Evolutionary conservation across 2,113 vertebrate genomes (phyloP).

Genomic region (Perca fluviatilis): DNA sequence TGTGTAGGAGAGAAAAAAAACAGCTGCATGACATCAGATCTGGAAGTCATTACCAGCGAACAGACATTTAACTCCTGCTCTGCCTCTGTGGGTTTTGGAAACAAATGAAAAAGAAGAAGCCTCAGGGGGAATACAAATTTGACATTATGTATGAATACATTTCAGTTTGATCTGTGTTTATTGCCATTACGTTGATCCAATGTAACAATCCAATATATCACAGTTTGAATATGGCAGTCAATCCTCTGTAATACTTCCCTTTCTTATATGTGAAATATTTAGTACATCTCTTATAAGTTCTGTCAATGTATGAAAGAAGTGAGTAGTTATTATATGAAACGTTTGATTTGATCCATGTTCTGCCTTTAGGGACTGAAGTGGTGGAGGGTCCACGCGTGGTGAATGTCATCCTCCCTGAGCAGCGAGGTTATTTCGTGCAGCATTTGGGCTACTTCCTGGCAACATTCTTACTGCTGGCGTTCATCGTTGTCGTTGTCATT

Average conservation of each 20-base stretch:
- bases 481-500: constrained; percentile 86
- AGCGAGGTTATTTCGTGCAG: constrained; percentile 90
- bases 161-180: constrained; percentile 20
- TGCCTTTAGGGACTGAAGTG: constrained; percentile 82
- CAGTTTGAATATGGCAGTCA: constrained; percentile 5
- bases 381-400: constrained; percentile 87
- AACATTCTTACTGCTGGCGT: constrained; percentile 88
- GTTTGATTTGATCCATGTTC: not conserved
- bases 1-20: constrained; percentile 65
- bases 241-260: not conserved
- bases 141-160: constrained; percentile 10
- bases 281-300: not conserved
- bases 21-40: constrained; percentile 85
- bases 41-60: constrained; percentile 83
- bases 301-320: not conserved
- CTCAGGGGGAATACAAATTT: constrained; percentile 14
- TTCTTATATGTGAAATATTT: not conserved
- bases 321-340: not conserved
- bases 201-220: constrained; percentile 16
- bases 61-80: constrained; percentile 74
- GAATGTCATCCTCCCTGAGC: constrained; percentile 93
- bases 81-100: constrained; percentile 36
- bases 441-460: constrained; percentile 95
- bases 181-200: not conserved
- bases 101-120: constrained; percentile 51